Percentiles rank a stretch among this genome's conserved stretches.
phyloP scores from a whole-genome alignment of 53 echinoderm and acorn worm genomes.

The Temnopleurus reevesii region DNA sequence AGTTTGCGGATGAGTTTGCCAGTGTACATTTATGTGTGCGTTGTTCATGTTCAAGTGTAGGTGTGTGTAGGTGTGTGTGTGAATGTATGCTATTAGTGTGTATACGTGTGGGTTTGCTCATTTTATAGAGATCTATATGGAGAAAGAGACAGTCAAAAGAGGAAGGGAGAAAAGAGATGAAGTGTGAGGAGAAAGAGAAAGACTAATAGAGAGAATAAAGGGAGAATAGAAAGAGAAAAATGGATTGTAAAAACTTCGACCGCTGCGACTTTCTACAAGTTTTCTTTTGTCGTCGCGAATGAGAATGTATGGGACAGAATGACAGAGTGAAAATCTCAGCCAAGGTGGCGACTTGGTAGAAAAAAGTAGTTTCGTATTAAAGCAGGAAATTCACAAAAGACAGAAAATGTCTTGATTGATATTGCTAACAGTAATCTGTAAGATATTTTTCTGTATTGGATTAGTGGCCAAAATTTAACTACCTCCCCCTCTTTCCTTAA shows the following conservation, averaged over 20 bases:
- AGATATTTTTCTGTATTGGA: no score
- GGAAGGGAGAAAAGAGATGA: background rate
- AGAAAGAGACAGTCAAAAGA: background rate
- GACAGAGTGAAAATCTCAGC: no score
- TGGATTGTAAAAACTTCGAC: background rate
- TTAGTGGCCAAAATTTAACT: no score
- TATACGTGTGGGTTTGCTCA: no score
- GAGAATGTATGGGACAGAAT: background rate
- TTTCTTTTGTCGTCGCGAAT: background rate
- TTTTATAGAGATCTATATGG: no score
- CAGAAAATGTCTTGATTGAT: conserved; percentile 12
- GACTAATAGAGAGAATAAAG: background rate
- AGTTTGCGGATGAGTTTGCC: no score
- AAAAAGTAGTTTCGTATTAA: background rate
- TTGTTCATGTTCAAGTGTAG: no score
- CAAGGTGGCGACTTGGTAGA: background rate
- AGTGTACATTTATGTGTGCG: no score
- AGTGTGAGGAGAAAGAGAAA: background rate
- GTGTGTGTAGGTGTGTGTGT: no score
- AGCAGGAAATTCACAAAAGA: background rate
- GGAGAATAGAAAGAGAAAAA: background rate
- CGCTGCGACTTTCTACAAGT: background rate
- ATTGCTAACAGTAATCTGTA: background rate
- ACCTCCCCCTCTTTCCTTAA: no score
- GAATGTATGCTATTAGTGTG: no score